phyloP scores from a whole-genome alignment of 2,113 vertebrate species.

The Lepus timidus region DNA sequence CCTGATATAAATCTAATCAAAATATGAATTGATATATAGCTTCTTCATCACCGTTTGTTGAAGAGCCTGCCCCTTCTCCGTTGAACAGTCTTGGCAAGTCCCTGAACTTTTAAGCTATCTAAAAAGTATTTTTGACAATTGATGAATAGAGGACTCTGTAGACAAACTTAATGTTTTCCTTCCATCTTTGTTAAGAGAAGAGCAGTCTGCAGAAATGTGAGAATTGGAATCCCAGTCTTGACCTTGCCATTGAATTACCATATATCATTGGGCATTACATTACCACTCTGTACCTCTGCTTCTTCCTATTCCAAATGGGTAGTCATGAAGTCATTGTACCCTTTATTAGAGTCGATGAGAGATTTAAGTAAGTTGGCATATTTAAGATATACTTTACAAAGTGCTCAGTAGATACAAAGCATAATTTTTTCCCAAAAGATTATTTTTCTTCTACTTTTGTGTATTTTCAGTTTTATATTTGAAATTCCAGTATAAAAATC shows the following conservation, averaged over 20 bases:
- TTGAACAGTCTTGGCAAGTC: not conserved
- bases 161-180: slow-evolving; percentile 30
- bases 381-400: slow-evolving; percentile 36
- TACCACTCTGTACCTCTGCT: not conserved
- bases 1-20: not conserved
- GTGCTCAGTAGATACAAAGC: not conserved
- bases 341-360: slow-evolving; percentile 17
- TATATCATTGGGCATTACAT: slow-evolving; percentile 13
- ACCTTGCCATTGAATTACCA: not conserved
- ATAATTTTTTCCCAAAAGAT: not conserved
- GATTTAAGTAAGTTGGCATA: not conserved
- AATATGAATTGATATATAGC: not conserved
- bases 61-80: not conserved
- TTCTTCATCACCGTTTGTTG: slow-evolving; percentile 4
- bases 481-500: slow-evolving; percentile 58
- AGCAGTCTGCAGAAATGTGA: not conserved
- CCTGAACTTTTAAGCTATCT: not conserved
- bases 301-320: not conserved
- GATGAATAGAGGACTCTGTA: not conserved
- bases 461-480: slow-evolving; percentile 50
- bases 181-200: not conserved
- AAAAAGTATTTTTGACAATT: slow-evolving; percentile 36
- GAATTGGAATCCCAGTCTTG: not conserved
- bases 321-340: not conserved
- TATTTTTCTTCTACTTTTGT: not conserved